phyloP scores from a whole-genome alignment of 64 coral and sea anemone genomes.

The Stichodactyla helianthus region DNA sequence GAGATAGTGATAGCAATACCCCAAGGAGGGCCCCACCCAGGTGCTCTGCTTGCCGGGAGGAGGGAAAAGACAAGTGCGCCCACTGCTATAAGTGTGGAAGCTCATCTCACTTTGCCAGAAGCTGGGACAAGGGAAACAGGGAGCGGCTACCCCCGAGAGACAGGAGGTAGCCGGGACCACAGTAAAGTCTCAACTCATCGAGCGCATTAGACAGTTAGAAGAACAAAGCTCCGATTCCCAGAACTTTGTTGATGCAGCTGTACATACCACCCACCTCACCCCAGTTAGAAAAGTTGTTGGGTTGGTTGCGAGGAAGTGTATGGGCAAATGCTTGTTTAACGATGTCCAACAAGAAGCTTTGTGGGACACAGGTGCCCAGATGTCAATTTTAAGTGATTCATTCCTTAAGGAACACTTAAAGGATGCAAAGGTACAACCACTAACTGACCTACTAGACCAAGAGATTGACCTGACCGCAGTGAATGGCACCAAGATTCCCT shows the following conservation, averaged over 20 bases:
- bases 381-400: constrained; percentile 12
- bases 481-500: constrained; percentile 32
- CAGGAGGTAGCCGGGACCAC: background rate
- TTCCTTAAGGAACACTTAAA: constrained; percentile 13
- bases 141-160: background rate
- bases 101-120: background rate
- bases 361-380: constrained; percentile 19
- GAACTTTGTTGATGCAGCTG: constrained; percentile 17
- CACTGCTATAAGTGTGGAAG: too few relatives aligned
- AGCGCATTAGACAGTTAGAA: background rate
- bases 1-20: too few relatives aligned
- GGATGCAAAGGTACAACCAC: background rate
- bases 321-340: constrained; percentile 37
- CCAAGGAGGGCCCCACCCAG: too few relatives aligned
- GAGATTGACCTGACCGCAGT: constrained; percentile 26
- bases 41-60: too few relatives aligned
- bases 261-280: constrained; percentile 24
- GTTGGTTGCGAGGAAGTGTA: constrained; percentile 32
- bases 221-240: background rate
- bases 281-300: constrained; percentile 30
- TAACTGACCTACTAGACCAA: constrained; percentile 28
- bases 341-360: background rate
- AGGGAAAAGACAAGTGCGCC: too few relatives aligned
- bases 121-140: constrained; percentile 11
- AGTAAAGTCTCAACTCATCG: too few relatives aligned